Evolutionary conservation across 2,113 vertebrate genomes (phyloP), one percentile per base, ranked within the genome.

Genomic region (Neolamprologus longior): DNA sequence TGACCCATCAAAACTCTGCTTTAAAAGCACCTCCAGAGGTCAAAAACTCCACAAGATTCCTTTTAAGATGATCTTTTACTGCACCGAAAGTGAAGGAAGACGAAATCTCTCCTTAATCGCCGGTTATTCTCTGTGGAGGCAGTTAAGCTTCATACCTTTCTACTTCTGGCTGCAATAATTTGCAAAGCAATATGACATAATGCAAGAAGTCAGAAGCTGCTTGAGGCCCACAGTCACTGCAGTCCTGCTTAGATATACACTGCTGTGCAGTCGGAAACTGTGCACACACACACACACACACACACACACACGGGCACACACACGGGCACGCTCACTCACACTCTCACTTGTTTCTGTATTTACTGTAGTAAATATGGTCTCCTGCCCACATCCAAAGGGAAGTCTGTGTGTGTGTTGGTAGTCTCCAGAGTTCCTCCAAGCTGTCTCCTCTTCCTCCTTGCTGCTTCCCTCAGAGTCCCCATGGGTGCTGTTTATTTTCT

Each of bases 291-390:
- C 2, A 57, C n/a, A 12, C 71, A 68, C 68, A 4, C 2, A 42
- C 2, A 45, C 24, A 17, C 9, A 6, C 10, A 12, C 79, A 57
- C 37, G 2, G 9, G 19, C 57, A 81, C 3, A 53, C 24, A 14
- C 71, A 71, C 47, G 3, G 9, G 50, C 50, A n/a, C 19, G 9
- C 52, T 21, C 26, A 13, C 73, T 31, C 71, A 68, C 50, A 78
- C 68, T 35, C 71, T 21, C 85, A 76, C 82, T 80, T 68, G 55
- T 84, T 45, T 87, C 26, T 58, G 31, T 88, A 86, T 92, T 94
- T 92, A 84, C 81, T 90, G 5, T 2, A 82, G 80, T 68, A 93
- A 93, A 93, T 91, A 87, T 90, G 79, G 50, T 86, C 83, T 82
- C 21, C 84, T 81, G 80, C 85, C 84, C 85, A 88, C 85, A 84